Base-by-base conservation (phyloP, 1,140 invertebrate species). In the Penaeus indicus region DNA sequence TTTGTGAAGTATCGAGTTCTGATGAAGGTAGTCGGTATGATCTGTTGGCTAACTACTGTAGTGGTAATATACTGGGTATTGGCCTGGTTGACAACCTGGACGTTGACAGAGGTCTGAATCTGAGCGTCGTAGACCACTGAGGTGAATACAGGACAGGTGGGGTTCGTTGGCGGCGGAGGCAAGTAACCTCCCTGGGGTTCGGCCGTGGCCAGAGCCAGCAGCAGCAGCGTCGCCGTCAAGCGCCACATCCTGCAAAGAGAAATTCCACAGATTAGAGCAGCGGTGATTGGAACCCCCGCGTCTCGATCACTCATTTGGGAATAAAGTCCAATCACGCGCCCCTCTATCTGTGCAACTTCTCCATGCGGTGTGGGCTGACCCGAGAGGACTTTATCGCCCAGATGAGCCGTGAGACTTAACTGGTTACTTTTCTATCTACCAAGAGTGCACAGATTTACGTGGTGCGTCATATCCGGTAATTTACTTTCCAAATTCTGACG, bases 251-350 rank as follows among this genome's bases (percentile, higher is more conserved):
- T 88, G 86, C 86, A 75, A 84, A 88, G 86, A 88, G 86, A 88
- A 88, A 88, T 88, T 77, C 86, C 86, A 88, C 86, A 88, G 86
- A 69, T 88, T 88, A 88, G 81, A 88, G 69, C 86, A 88, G 86
- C 86, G 86, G 86, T 88, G 86, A 88, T 88, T 88, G 86, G 86
- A 88, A 88, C 80, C 86, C 85, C 86, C 86, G 86, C 86, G 86
- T 88, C 86, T 88, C 86, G 72, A 72, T 81, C 83, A 88, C 86
- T 88, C 86, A 88, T 88, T 88, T 88, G 86, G 86, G 86, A 88
- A 88, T 88, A 88, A 88, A 88, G 86, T 88, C 85, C 86, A 88
- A 88, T 88, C 86, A 88, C 86, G 80, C 86, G 86, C 81, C 86
- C 81, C 86, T 88, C 81, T 79, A 60, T 77, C 86, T 88, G 86